Evolutionary conservation across 2,797 vertebrate genomes (phyloP), one percentile per base, ranked within the genome.

Genomic region (Diplodus puntazzo): DNA sequence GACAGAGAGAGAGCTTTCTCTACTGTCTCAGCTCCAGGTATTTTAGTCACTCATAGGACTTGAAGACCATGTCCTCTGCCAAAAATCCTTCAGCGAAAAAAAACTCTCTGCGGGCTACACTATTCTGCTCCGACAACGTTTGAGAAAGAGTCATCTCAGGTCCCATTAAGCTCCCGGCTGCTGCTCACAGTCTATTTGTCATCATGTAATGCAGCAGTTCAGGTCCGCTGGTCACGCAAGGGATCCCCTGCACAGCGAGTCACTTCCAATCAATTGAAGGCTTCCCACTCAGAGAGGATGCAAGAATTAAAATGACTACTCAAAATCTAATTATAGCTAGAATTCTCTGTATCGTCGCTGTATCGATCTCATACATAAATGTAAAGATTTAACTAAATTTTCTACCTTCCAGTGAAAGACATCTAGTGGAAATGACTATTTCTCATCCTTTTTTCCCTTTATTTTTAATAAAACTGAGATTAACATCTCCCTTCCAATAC

Each of bases 41-140:
- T 68, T 80, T 74, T 20, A 76, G 64, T 85, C 74, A 69, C 81
- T 65, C 43, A 75, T 75, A 79, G 30, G 68, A 77, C 69, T 72
- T 60, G 21, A 60, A 73, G 67, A 69, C 58, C 55, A 49, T 45
- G 9, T 16, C 12, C 49, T 59, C 52, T 73, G 58, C 59, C 62
- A 18, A 5, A 5, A 65, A 73, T 58, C 62, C 60, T 54, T 58
- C 68, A 67, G 25, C 59, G 54, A 50, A 27, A 69, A 27, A 69
- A 81, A 71, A 53, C 49, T 59, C 23, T 48, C 76, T 11, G 68
- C 65, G 57, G 77, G 14, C 68, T n/a, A 14, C 54, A 43, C 23
- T 7, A 30, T 69, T 69, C 23, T 55, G 69, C 79, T 69, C 59
- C 8, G 10, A 25, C 55, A 48, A 17, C 55, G 65, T 82, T 83